Evolutionary conservation across 2,888 invertebrate species (phyloP).

Genomic region (Andricus curvator): DNA sequence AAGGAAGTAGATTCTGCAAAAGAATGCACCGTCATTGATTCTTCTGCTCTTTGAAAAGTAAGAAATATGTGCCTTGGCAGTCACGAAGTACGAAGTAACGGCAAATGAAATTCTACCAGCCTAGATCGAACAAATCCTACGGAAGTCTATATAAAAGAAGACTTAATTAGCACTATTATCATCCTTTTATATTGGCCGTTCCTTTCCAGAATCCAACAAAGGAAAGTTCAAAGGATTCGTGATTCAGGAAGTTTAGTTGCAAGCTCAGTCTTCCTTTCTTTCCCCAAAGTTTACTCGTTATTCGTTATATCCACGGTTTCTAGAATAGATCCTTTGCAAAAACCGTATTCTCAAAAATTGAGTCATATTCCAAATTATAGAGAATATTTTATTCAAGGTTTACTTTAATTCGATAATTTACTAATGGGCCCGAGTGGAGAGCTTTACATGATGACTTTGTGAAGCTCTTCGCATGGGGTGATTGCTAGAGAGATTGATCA

Average conservation of each 20-base stretch:
- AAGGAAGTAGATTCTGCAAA: conserved; percentile 18
- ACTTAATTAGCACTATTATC: conserved; percentile 32
- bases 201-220: not conserved
- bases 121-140: conserved; percentile 19
- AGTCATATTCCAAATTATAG: too few relatives aligned
- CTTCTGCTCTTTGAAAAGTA: conserved; percentile 14
- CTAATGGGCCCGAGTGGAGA: too few relatives aligned
- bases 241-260: not conserved
- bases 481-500: too few relatives aligned
- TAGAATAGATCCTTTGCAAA: not conserved
- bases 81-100: conserved; percentile 19
- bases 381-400: too few relatives aligned
- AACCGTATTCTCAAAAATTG: not conserved
- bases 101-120: conserved; percentile 6
- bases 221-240: not conserved
- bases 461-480: too few relatives aligned
- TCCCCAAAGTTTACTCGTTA: too few relatives aligned
- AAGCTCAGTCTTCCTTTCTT: not conserved
- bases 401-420: too few relatives aligned
- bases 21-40: conserved; percentile 10
- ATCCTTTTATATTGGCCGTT: not conserved
- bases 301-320: too few relatives aligned
- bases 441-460: too few relatives aligned
- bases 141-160: conserved; percentile 27
- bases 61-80: conserved; percentile 15